Base-by-base conservation (phyloP, 92 coral and sea anemone genomes). In the Anthopleura xanthogrammica region DNA sequence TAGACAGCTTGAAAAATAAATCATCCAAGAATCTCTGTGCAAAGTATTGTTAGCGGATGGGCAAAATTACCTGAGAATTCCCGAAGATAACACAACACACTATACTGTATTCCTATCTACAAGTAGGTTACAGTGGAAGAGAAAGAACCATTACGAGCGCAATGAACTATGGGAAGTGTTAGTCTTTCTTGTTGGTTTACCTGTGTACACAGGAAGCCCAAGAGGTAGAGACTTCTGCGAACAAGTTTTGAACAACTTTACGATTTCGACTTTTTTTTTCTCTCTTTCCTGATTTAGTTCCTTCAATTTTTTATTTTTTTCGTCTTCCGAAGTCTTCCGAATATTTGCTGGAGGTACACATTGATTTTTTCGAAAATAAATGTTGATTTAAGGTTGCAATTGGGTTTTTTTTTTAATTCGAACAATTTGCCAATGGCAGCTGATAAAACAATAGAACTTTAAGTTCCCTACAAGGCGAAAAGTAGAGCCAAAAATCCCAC, bases 1-100 rank as follows among this genome's bases (percentile, higher is more conserved):
- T 29, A 41, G 10, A 29, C 79, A 57, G 20, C 17, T 6, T 55
- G 12, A 78, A 85, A 70, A 55, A 78, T 4, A 17, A 11, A 78
- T 50, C n/a, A 85, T 79, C 36, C 12, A 79, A 72, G 78, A 79
- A 48, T 50, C 22, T 42, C 54, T 41, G 70, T 12, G 42, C 29
- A 52, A 52, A 66, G 19, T 70, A 39, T 84, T 80, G 80, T 71
- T 5, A 2, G 1, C 52, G 52, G 75, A 78, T 52, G 79, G 58
- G 62, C 68, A 40, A 77, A 85, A 85, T 70, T 87, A 89, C 90
- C 85, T 62, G 88, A 74, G 80, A 71, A 83, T 81, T 77, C 89
- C 77, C 46, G 42, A 8, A 76, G 86, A 81, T 74, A 52, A 41
- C 29, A 40, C 41, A 50, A 48, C 86, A 66, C 52, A 65, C 64